Base-by-base conservation (phyloP, 2,797 vertebrate genomes). In the Gymnoscopelus braueri region DNA sequence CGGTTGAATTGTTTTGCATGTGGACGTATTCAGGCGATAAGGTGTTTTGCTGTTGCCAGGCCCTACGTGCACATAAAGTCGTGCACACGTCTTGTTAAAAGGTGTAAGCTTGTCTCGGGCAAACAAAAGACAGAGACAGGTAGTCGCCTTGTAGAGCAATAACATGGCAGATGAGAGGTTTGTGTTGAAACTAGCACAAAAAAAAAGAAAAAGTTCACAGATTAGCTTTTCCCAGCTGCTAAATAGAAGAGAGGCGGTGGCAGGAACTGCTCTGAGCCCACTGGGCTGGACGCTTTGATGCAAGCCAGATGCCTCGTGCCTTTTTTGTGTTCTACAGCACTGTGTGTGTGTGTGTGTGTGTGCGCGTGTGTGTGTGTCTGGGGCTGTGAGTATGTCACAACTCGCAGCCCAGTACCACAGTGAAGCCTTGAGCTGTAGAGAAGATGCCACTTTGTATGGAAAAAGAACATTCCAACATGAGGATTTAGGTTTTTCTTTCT, bases 401-500 rank as follows among this genome's bases (percentile, higher is more conserved):
- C 54, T 35, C 78, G 12, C 63, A 39, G 65, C 65, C 71, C 75
- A 59, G 65, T 48, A 12, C 65, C 72, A 47, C 64, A 63, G 80
- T 77, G 63, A 71, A 85, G 77, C 89, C 78, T 86, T 70, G 80
- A 85, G 78, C 71, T 86, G 79, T 77, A 85, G 82, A 79, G 82
- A 44, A 44, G 39, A 79, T 67, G 70, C 89, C 89, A 83, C 89
- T 90, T 75, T 74, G 74, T 83, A 77, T 60, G 72, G 79, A 84
- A 77, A 67, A 75, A 79, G 74, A 87, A 89, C 93, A 95, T 94
- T 95, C 94, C 93, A 91, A 86, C 83, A 80, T 0, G 75, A 81
- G 85, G 86, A 82, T 75, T 49, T 23, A 24, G 29, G 65, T 66
- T 75, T 82, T 10, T 10, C 39, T 8, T 10, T 6, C 65, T 75